Base-by-base conservation (phyloP, 2,797 vertebrate genomes). In the Syngnathus acus region DNA sequence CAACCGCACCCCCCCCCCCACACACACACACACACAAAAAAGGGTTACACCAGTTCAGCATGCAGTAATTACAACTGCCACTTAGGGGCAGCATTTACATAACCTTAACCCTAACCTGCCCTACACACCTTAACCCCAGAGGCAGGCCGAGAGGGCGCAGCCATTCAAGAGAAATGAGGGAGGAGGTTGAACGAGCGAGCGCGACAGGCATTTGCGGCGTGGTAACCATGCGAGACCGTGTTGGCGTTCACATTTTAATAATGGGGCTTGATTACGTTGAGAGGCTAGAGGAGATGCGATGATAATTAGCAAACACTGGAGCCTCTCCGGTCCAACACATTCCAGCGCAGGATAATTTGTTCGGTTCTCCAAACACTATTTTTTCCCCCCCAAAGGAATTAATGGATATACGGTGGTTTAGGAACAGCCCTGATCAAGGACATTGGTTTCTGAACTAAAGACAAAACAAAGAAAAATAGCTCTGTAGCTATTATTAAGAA, bases 51-150 rank as follows among this genome's bases (percentile, higher is more conserved):
- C 65, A 71, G 83, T 82, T 83, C 77, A 86, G 62, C 82, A 78
- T 93, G 92, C 87, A 93, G 92, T 93, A 92, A 92, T 91, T 91
- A 88, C 79, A 85, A 77, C 84, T 90, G 89, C 91, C 90, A 89
- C 92, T 92, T 92, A 92, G 92, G 90, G 92, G 91, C 92, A 92
- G 89, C 85, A 88, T 92, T 90, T 92, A 89, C 89, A 79, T 88
- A 87, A 87, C 87, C 85, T 87, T 84, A 75, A 83, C 83, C 82
- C 75, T 74, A 75, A 74, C 73, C 72, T 82, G 74, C 66, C 74
- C 80, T 74, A 60, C 39, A 59, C 64, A 62, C 74, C 79, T 75
- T 32, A 37, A 55, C 67, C 74, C 73, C 48, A 61, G 67, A 42
- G 61, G 69, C 57, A 23, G 60, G 50, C 65, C 60, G 57, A 40